Conservation (phyloP, 1,140 invertebrate species). For the Drosophila parvula region DNA sequence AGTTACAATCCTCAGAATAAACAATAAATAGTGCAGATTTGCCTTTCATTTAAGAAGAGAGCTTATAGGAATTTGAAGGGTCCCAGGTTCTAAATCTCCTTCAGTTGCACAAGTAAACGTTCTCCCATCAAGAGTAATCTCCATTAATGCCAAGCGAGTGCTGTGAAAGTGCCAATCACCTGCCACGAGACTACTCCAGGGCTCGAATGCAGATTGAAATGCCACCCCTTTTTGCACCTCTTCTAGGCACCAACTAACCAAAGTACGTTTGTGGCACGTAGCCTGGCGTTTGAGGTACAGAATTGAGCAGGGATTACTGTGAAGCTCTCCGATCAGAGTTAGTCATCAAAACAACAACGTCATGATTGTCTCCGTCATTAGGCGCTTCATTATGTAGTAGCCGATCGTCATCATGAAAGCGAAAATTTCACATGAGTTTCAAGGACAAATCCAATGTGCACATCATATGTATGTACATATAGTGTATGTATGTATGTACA, state of each 20-base stretch:
- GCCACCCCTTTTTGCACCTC: not conserved
- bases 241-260: not conserved
- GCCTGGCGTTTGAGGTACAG: conserved; percentile 22
- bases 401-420: conserved; percentile 43
- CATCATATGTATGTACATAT: conserved; percentile 22
- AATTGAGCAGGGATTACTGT: conserved; percentile 1
- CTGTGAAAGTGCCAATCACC: conserved; percentile 19
- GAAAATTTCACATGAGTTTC: conserved; percentile 80
- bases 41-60: not conserved
- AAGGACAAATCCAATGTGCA: conserved; percentile 68
- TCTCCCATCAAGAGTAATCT: not conserved
- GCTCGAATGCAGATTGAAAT: conserved; percentile 20
- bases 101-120: conserved; percentile 6
- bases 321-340: conserved; percentile 19
- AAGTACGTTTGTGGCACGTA: conserved; percentile 55
- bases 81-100: not conserved
- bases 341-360: conserved; percentile 38
- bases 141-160: not conserved
- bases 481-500: not conserved
- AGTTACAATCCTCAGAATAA: not conserved
- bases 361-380: conserved; percentile 16
- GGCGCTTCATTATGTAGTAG: conserved; percentile 16
- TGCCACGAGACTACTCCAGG: not conserved
- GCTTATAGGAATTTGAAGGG: not conserved
- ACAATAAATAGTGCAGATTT: not conserved